A percentile compares a stretch with the other conserved stretches of the same genome.
phyloP scores from a whole-genome alignment of 2,888 invertebrate genomes.

The Salticus scenicus region DNA sequence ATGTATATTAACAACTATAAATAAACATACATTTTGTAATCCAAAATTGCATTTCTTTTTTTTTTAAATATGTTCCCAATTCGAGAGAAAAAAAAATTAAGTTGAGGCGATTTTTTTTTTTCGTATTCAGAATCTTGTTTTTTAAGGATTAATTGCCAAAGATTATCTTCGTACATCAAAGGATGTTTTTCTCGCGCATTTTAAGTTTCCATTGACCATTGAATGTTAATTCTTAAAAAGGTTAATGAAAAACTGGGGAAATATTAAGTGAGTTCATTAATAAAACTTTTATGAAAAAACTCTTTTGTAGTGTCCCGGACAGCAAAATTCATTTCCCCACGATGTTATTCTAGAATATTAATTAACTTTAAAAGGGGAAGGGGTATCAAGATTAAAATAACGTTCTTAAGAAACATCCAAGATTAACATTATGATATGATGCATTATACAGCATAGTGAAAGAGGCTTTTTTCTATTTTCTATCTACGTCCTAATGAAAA shows the following conservation, averaged over 20 bases:
- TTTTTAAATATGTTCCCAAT: too few relatives aligned
- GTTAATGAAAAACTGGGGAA: not conserved
- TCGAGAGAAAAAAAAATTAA: too few relatives aligned
- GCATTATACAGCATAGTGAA: slow-evolving; percentile 35
- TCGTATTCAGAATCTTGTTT: too few relatives aligned
- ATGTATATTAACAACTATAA: too few relatives aligned
- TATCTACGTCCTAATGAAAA: slow-evolving; percentile 44
- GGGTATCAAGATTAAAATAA: slow-evolving; percentile 33
- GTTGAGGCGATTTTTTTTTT: too few relatives aligned
- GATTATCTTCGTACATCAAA: too few relatives aligned
- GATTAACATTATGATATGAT: slow-evolving; percentile 49
- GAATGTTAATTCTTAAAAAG: not conserved
- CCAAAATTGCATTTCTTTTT: too few relatives aligned
- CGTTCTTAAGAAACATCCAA: slow-evolving; percentile 36
- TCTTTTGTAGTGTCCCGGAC: slow-evolving; percentile 15
- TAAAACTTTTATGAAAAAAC: slow-evolving; percentile 36
- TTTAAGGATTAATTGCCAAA: too few relatives aligned
- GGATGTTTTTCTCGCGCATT: not conserved
- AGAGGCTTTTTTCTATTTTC: slow-evolving; percentile 28
- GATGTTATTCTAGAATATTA: slow-evolving; percentile 39
- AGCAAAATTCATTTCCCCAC: slow-evolving; percentile 43
- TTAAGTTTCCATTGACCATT: not conserved
- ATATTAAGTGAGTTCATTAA: slow-evolving; percentile 17
- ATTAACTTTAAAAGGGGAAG: slow-evolving; percentile 60
- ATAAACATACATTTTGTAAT: too few relatives aligned